Evolutionary conservation across 2,888 invertebrate species (phyloP), one percentile per base, ranked within the genome.

Genomic region (Leucania comma): DNA sequence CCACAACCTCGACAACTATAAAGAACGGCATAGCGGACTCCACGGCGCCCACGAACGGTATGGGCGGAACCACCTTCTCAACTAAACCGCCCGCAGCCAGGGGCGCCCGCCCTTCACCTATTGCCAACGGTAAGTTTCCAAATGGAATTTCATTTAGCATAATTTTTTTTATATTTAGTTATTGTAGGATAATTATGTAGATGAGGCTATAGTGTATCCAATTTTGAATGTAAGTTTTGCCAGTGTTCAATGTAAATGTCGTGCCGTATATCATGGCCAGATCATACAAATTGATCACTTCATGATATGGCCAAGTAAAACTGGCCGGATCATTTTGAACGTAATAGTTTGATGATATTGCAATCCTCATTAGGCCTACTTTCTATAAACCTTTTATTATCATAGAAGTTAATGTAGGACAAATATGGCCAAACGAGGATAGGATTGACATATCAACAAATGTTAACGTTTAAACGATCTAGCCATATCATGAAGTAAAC

Each of bases 11-110:
- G 3, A 84, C 81, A 50, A 82, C 76, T 57, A 86, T 93, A 0
- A 93, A 94, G 89, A 95, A 94, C 78, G 95, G 94, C 1, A 79
- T 92, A 0, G 63, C 90, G 0, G 93, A 94, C 0, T 29, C 88
- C 1, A 80, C 88, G 1, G 81, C 90, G 8, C 75, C 92, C 24
- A 87, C 92, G 53, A 93, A 92, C 78, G 94, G 93, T 1, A 68
- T 90, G 71, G 65, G 77, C 5, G 70, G 76, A 5, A 58, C 76
- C 3, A 51, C 85, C 17, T 69, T 84, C 60, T 91, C 89, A 65
- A 79, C 88, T 8, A 95, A 95, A 69, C 95, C 95, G 0, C 94
- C 95, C 20, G 85, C 93, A 2, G 83, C 94, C 0, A 81, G 94
- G 17, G 83, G 84, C 66, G 75, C 86, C 1, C 73, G 94, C 1